Evolutionary conservation across 2,797 vertebrate species (phyloP).

Genomic region (Monodelphis domestica): DNA sequence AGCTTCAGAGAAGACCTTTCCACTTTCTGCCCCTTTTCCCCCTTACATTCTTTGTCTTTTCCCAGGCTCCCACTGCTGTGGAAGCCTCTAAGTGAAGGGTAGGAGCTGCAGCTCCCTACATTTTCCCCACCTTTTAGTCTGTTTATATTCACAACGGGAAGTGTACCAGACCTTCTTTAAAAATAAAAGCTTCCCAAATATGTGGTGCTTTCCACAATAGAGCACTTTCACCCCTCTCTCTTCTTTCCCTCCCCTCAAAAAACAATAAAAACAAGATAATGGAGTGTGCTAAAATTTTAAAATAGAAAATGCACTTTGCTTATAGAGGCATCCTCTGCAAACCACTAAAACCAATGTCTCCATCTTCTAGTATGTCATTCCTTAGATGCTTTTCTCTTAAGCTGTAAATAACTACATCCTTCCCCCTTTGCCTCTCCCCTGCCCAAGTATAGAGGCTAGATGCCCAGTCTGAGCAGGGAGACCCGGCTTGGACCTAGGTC

Average conservation of each 20-base stretch:
- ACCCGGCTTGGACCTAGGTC: not conserved
- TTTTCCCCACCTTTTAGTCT: not conserved
- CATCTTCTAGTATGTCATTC: not conserved
- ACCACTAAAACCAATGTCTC: not conserved
- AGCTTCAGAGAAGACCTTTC: not conserved
- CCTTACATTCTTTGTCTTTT: not conserved
- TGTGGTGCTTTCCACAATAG: not conserved
- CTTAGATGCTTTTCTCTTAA: not conserved
- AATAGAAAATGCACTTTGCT: not conserved
- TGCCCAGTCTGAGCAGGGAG: not conserved
- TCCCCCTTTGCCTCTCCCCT: not conserved
- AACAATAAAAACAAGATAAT: constrained; percentile 2
- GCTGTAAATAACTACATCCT: not conserved
- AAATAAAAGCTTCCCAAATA: not conserved
- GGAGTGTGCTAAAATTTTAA: not conserved
- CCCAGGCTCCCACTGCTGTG: not conserved
- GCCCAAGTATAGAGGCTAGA: not conserved
- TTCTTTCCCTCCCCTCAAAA: not conserved
- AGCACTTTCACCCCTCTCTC: not conserved
- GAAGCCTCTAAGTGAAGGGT: not conserved
- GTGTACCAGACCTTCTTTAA: not conserved
- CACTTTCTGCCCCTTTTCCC: not conserved
- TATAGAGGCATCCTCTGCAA: not conserved
- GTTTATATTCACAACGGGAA: not conserved
- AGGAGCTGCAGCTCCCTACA: not conserved